Conservation (phyloP, 1,140 invertebrate genomes). For the Sitobion miscanthi region DNA sequence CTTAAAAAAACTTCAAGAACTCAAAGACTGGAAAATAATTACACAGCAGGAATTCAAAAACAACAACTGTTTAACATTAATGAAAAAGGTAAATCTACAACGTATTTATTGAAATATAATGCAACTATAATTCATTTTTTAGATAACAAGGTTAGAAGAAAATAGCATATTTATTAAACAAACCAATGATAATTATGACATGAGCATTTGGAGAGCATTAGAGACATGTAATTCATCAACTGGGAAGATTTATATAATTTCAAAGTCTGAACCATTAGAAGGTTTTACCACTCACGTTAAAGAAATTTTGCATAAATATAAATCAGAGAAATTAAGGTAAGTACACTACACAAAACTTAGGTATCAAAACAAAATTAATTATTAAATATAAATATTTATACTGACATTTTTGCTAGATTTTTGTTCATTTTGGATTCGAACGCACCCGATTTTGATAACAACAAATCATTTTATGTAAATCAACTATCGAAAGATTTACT, state of each 20-base stretch:
- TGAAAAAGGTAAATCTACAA: neutral
- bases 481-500: constrained; percentile 76
- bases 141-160: neutral
- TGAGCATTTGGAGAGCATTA: neutral
- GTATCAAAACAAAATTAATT: neutral
- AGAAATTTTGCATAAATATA: neutral
- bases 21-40: constrained; percentile 32
- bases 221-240: neutral
- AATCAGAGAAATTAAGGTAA: neutral
- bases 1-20: neutral
- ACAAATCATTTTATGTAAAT: constrained; percentile 69
- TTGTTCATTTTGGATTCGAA: constrained; percentile 71
- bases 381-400: neutral
- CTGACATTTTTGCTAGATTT: constrained; percentile 63
- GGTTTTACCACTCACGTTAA: neutral
- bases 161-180: neutral
- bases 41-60: neutral
- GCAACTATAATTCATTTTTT: neutral
- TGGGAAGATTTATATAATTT: neutral
- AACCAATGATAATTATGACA: neutral
- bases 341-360: neutral
- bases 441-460: constrained; percentile 71
- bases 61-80: neutral
- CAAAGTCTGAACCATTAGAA: neutral
- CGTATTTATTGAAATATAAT: too few species aligned